Conservation (phyloP, 2,797 vertebrate species). For the Sebastes cheni region DNA sequence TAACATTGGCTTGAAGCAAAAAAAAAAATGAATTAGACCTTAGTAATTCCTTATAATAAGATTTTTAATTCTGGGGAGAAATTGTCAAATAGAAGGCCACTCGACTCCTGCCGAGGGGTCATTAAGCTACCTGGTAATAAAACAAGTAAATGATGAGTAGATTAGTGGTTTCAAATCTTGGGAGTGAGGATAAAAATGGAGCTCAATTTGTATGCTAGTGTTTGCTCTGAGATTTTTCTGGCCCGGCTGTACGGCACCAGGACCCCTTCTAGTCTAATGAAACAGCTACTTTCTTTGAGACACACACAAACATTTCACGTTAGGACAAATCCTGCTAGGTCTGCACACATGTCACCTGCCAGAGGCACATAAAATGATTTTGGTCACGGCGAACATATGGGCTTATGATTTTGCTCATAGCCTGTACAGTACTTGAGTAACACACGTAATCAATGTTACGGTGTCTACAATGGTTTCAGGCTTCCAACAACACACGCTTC, state of each 20-base stretch:
- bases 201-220: slow-evolving; percentile 54
- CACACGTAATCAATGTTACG: neutral
- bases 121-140: slow-evolving; percentile 30
- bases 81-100: slow-evolving; percentile 19
- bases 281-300: slow-evolving; percentile 49
- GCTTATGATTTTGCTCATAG: neutral
- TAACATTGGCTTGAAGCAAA: neutral
- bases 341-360: neutral
- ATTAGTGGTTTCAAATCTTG: slow-evolving; percentile 38
- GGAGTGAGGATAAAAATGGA: slow-evolving; percentile 6
- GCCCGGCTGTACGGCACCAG: slow-evolving; percentile 57
- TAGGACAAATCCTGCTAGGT: neutral
- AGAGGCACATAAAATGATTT: neutral
- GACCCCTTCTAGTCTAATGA: slow-evolving; percentile 74
- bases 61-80: slow-evolving; percentile 8
- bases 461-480: neutral
- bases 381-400: neutral
- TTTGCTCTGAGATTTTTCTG: slow-evolving; percentile 31
- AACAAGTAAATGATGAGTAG: slow-evolving; percentile 21
- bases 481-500: neutral
- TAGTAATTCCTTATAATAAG: neutral
- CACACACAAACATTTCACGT: slow-evolving; percentile 8
- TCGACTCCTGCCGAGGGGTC: slow-evolving; percentile 19
- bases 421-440: neutral
- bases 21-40: neutral